Evolutionary conservation across 1,140 invertebrate species (phyloP).

Genomic region (Artemia franciscana): DNA sequence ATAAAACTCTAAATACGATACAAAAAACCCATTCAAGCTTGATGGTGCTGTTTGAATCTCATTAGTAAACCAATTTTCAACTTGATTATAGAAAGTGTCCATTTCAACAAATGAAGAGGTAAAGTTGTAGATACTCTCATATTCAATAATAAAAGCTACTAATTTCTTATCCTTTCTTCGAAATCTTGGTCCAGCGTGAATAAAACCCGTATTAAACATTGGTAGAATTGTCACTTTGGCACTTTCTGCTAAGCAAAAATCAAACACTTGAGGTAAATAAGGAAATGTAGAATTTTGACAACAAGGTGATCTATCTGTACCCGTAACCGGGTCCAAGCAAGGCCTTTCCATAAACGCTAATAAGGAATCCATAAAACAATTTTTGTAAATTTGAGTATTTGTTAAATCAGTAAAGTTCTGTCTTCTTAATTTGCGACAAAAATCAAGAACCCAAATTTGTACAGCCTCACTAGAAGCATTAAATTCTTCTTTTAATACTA

Average conservation of each 20-base stretch:
- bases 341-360: conserved; percentile 48
- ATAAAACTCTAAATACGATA: conserved; percentile 69
- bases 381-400: conserved; percentile 47
- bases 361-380: conserved; percentile 80
- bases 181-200: conserved; percentile 68
- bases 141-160: conserved; percentile 63
- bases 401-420: conserved; percentile 61
- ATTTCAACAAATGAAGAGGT: conserved; percentile 56
- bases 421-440: conserved; percentile 43
- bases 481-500: conserved; percentile 54
- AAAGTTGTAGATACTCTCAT: conserved; percentile 57
- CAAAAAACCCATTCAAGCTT: conserved; percentile 74
- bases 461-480: conserved; percentile 47
- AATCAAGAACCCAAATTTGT: conserved; percentile 60
- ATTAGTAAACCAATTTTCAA: conserved; percentile 49
- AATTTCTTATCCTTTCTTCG: conserved; percentile 24
- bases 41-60: conserved; percentile 45
- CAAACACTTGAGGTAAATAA: conserved; percentile 44
- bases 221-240: conserved; percentile 52
- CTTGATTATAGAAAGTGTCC: conserved; percentile 44
- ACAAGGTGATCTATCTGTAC: conserved; percentile 43
- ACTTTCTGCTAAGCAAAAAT: conserved; percentile 48
- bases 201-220: conserved; percentile 34
- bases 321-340: conserved; percentile 34
- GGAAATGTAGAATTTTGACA: conserved; percentile 56